Conservation (phyloP, 2,113 vertebrate genomes). For the Lamprologus speciosus region DNA sequence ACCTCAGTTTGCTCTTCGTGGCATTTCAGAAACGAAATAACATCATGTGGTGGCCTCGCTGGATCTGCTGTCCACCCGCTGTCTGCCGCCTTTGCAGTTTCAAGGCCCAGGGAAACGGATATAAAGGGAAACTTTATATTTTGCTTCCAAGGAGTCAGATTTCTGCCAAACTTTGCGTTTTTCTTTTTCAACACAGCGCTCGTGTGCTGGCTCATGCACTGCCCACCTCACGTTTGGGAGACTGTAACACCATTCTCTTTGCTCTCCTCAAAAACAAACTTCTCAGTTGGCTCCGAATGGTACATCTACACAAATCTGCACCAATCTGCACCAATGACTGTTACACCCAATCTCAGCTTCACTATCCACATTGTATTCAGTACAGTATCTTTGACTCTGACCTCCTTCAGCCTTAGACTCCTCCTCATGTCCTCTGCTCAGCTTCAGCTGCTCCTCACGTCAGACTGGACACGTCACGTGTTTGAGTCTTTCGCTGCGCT, state of each 20-base stretch:
- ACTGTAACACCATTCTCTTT: not conserved
- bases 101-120: too few relatives aligned
- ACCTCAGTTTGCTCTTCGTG: not conserved
- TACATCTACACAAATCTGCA: not conserved
- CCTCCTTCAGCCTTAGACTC: not conserved
- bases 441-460: not conserved
- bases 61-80: not conserved
- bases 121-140: not conserved
- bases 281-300: not conserved
- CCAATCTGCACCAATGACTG: not conserved
- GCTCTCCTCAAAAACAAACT: not conserved
- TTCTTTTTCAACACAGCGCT: not conserved
- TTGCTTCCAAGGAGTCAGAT: not conserved
- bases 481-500: rapidly evolving
- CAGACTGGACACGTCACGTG: not conserved
- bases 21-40: not conserved
- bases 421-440: rapidly evolving
- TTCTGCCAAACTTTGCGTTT: not conserved
- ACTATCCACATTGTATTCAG: not conserved
- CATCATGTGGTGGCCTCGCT: not conserved
- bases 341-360: not conserved
- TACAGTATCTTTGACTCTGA: not conserved
- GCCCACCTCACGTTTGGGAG: not conserved
- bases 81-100: too few relatives aligned
- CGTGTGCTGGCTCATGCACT: not conserved